Conservation (phyloP, 2,797 vertebrate genomes). For the Dromococcyx pavoninus region DNA sequence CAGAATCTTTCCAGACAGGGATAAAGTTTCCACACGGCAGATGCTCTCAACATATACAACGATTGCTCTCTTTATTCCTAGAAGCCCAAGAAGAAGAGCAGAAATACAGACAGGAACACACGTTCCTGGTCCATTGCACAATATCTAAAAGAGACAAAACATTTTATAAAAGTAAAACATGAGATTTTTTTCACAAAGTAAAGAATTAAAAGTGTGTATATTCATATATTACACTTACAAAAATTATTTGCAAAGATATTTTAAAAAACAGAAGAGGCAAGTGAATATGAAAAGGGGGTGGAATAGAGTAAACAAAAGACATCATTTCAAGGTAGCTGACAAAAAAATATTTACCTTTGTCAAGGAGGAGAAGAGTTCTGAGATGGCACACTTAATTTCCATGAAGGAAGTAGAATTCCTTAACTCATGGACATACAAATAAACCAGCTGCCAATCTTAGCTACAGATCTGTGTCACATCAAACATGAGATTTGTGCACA, state of each 20-base stretch:
- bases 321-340: not conserved
- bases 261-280: not conserved
- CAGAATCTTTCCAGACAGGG: slow-evolving; percentile 89
- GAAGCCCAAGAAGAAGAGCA: slow-evolving; percentile 86
- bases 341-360: not conserved
- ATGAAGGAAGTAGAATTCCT: not conserved
- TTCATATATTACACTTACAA: not conserved
- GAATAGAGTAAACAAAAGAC: not conserved
- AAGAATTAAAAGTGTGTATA: not conserved
- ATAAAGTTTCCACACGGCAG: slow-evolving; percentile 90
- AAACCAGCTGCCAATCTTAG: not conserved
- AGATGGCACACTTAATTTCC: not conserved
- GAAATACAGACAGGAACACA: slow-evolving; percentile 89
- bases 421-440: not conserved
- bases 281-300: not conserved
- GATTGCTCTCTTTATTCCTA: slow-evolving; percentile 88
- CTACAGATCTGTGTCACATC: not conserved
- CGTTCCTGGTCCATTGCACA: slow-evolving; percentile 95
- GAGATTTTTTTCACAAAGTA: not conserved
- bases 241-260: not conserved
- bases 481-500: not conserved
- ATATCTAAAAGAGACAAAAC: slow-evolving; percentile 82
- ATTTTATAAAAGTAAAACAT: not conserved
- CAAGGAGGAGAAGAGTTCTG: not conserved
- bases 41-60: slow-evolving; percentile 94